phyloP scores from a whole-genome alignment of 2,113 vertebrate species.

The Indicator maculatus region DNA sequence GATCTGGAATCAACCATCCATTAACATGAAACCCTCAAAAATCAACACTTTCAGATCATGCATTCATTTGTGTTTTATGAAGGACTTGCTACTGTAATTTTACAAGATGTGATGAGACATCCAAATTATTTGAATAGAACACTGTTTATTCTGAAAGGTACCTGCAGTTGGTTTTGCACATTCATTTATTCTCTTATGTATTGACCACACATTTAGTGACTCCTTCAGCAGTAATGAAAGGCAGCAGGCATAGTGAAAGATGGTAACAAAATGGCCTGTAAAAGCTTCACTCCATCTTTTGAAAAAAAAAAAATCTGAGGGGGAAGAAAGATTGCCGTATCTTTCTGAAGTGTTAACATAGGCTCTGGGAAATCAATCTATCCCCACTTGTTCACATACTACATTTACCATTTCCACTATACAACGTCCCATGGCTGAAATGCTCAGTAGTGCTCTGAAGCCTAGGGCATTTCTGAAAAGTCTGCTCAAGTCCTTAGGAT shows the following conservation, averaged over 20 bases:
- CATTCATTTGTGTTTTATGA: background rate
- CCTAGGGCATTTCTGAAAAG: background rate
- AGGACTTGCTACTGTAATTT: background rate
- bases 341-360: background rate
- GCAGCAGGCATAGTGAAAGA: background rate
- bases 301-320: background rate
- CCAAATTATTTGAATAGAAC: background rate
- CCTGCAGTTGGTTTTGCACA: background rate
- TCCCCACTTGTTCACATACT: background rate
- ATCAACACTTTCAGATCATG: background rate
- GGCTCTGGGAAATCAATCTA: background rate
- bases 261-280: background rate
- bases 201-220: background rate
- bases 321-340: background rate
- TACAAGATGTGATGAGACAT: background rate
- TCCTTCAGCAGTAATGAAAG: background rate
- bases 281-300: background rate
- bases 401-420: background rate
- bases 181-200: background rate
- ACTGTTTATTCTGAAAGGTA: background rate
- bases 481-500: background rate
- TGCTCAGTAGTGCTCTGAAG: fast-evolving
- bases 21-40: background rate
- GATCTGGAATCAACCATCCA: background rate
- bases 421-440: background rate